A percentile compares a stretch with the other conserved stretches of the same genome.
phyloP scores from a whole-genome alignment of 2,113 vertebrate species.

The Sinocyclocheilus rhinocerous region DNA sequence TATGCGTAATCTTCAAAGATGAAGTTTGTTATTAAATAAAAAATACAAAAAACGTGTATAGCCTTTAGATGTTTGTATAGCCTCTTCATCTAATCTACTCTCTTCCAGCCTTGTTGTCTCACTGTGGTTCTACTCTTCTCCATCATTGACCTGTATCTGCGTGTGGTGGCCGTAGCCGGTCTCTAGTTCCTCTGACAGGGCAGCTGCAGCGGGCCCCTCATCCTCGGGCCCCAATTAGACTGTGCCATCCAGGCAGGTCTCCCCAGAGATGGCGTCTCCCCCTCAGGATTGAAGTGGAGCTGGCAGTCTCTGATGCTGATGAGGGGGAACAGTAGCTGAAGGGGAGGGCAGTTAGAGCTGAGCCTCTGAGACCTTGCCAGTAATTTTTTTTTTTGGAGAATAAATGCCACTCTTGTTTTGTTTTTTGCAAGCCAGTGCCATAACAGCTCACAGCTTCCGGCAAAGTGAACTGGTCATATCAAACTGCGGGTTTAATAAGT shows the following conservation, averaged over 20 bases:
- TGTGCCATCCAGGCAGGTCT: background rate
- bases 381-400: background rate
- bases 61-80: background rate
- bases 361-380: constrained; percentile 28
- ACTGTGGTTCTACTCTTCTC: background rate
- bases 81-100: background rate
- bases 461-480: constrained; percentile 21
- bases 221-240: constrained; percentile 36
- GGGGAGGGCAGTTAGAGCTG: constrained; percentile 29
- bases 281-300: constrained; percentile 15
- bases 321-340: constrained; percentile 36
- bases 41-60: background rate
- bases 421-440: background rate
- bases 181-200: background rate
- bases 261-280: background rate
- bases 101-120: background rate
- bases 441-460: constrained; percentile 24
- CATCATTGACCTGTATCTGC: background rate
- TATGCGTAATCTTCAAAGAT: background rate
- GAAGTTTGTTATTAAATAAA: background rate
- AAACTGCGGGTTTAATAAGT: constrained; percentile 21
- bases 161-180: background rate
- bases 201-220: constrained; percentile 1
- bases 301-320: constrained; percentile 33
- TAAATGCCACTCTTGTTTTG: constrained; percentile 12